Conservation (phyloP, 30 jellyfish, hydroid and myxozoan genomes). For the Cassiopea andromeda region DNA sequence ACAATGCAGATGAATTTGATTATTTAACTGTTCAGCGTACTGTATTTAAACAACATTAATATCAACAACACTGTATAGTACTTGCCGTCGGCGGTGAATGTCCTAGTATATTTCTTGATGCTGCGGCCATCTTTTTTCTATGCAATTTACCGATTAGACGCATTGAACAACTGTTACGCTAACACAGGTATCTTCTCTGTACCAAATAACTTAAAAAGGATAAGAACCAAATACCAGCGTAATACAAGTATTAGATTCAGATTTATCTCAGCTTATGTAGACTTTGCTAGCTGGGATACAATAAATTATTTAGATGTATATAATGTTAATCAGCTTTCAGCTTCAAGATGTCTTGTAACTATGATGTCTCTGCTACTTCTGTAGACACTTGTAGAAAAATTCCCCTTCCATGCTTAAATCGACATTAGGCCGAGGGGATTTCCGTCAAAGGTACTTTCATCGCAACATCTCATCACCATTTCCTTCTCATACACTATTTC, state of each 20-base stretch:
- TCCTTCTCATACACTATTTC: neutral
- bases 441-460: conserved; percentile 2
- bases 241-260: neutral
- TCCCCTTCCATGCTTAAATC: neutral
- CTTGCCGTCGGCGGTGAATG: conserved; percentile 54
- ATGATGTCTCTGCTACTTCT: neutral
- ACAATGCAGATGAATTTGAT: no score
- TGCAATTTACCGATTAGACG: conserved; percentile 55
- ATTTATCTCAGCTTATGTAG: no score
- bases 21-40: no score
- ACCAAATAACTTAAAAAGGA: neutral
- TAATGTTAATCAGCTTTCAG: neutral
- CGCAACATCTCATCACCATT: neutral
- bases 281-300: no score
- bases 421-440: conserved; percentile 2
- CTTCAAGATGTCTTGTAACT: neutral
- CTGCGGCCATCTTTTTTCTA: conserved; percentile 35
- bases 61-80: no score
- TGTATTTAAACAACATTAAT: no score
- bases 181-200: neutral
- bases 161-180: neutral
- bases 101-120: conserved; percentile 28
- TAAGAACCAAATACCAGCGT: neutral
- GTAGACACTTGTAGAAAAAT: neutral
- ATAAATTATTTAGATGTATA: neutral